phyloP scores from a whole-genome alignment of 2,113 vertebrate species.

The Laticauda laticaudata region DNA sequence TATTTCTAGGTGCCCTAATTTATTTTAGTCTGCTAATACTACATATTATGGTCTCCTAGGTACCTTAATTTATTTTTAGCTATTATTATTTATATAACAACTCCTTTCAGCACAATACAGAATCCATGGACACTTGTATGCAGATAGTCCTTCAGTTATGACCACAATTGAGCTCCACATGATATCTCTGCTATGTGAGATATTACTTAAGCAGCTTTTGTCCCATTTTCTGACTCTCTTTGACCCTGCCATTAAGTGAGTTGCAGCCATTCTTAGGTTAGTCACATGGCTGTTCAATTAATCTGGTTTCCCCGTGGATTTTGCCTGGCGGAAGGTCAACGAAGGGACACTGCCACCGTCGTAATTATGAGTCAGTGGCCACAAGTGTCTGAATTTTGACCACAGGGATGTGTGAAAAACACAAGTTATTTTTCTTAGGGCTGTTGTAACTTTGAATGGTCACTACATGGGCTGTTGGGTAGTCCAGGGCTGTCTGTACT shows the following conservation, averaged over 20 bases:
- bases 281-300: neutral
- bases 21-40: neutral
- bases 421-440: neutral
- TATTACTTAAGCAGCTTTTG: neutral
- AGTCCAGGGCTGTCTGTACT: neutral
- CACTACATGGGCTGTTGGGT: neutral
- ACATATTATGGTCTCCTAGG: too few relatives aligned
- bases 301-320: neutral
- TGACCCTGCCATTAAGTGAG: neutral
- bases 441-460: neutral
- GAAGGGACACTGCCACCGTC: too few relatives aligned
- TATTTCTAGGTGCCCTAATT: neutral
- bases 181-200: neutral
- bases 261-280: neutral
- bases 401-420: neutral
- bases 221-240: neutral
- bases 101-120: neutral
- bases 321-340: neutral
- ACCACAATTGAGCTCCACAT: neutral
- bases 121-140: too few relatives aligned
- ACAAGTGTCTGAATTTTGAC: neutral
- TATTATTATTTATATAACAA: neutral
- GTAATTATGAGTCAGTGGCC: neutral
- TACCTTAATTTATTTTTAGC: too few relatives aligned
- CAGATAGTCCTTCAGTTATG: neutral